These are phyloP conservation scores for Crocuta crocuta DNA, from an alignment of 2,113 vertebrate species.

Conservation along the genomic window DNA sequence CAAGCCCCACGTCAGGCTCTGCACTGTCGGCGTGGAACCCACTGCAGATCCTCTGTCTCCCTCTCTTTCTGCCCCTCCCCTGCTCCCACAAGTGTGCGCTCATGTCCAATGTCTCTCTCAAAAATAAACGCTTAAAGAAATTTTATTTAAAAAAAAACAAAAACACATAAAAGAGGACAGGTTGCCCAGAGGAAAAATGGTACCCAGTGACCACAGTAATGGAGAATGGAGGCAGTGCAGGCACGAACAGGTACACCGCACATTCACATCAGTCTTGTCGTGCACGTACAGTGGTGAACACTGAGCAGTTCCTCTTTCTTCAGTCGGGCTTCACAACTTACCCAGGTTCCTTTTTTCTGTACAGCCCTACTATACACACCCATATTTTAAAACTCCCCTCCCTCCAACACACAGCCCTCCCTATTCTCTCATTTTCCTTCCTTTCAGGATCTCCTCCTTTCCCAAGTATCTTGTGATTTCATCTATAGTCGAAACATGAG, in stretches of 20 bases:
- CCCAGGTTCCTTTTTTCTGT: background rate
- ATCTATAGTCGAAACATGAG: background rate
- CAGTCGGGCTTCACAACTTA: background rate
- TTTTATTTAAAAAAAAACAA: no score
- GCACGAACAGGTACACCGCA: fast-evolving
- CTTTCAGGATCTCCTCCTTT: background rate
- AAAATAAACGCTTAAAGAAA: no score
- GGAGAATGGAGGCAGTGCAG: no score
- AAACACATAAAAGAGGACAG: background rate
- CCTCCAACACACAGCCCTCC: background rate
- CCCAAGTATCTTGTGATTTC: background rate
- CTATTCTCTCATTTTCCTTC: background rate
- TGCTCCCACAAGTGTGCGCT: no score
- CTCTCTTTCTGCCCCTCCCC: no score
- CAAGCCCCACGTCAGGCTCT: no score
- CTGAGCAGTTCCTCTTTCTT: background rate
- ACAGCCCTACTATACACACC: background rate
- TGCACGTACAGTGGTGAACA: fast-evolving
- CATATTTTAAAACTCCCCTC: no score
- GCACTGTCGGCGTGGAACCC: no score
- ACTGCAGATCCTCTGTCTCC: no score
- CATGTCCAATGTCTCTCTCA: no score
- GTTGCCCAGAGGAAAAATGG: background rate
- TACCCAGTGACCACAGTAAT: background rate
- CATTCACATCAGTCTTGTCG: background rate